Percentiles rank a stretch among this genome's conserved stretches.
These are phyloP conservation scores for Pangasius krempfi DNA, from an alignment of 2,797 vertebrate genomes.

Conservation along the genomic window DNA sequence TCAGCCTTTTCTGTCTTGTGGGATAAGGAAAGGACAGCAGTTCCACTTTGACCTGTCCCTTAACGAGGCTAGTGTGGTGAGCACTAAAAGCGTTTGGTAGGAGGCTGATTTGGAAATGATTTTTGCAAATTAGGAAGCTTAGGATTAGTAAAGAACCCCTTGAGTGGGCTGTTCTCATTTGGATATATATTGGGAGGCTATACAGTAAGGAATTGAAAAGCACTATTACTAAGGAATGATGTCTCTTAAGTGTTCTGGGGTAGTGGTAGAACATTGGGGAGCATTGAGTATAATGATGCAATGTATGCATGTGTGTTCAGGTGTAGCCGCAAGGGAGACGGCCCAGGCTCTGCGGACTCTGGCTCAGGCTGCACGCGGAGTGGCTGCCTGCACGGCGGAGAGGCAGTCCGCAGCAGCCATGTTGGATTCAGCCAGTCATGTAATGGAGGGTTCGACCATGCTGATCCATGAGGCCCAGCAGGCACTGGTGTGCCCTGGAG, in stretches of 20 bases:
- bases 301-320: slow-evolving; percentile 67
- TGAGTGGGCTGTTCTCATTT: slow-evolving; percentile 5
- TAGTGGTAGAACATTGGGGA: no score
- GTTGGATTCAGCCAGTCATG: slow-evolving; percentile 93
- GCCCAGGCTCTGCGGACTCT: slow-evolving; percentile 93
- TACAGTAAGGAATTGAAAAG: slow-evolving; percentile 17
- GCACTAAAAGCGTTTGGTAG: neutral
- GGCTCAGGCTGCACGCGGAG: slow-evolving; percentile 93
- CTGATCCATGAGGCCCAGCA: slow-evolving; percentile 97
- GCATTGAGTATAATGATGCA: slow-evolving; percentile 9
- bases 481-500: slow-evolving; percentile 91
- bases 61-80: slow-evolving; percentile 28
- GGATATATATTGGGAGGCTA: neutral
- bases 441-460: slow-evolving; percentile 98
- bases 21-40: slow-evolving; percentile 66
- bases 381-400: slow-evolving; percentile 91
- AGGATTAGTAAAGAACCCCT: neutral
- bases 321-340: slow-evolving; percentile 95
- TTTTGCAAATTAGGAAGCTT: slow-evolving; percentile 20
- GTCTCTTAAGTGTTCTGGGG: neutral
- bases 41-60: slow-evolving; percentile 52
- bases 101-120: neutral
- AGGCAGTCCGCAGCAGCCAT: slow-evolving; percentile 88
- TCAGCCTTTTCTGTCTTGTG: slow-evolving; percentile 47
- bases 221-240: neutral